A percentile compares a stretch with the other conserved stretches of the same genome.
Conservation (phyloP, 2,888 invertebrate species). For the Scaptomyza reducta region DNA sequence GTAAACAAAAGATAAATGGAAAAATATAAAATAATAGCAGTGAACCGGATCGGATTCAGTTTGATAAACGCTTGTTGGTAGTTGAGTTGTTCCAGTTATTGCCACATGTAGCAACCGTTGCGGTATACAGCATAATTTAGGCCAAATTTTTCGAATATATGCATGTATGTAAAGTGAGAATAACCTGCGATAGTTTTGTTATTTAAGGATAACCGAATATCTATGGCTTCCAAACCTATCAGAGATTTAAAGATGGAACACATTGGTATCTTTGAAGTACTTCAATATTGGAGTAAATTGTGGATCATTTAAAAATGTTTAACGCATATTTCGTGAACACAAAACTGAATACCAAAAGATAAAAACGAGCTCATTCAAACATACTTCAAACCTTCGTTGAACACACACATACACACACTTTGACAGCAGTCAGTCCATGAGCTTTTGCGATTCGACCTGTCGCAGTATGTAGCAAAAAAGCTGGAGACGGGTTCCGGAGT, state of each 20-base stretch:
- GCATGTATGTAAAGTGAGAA: no score
- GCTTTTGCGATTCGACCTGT: constrained; percentile 31
- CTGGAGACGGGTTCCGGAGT: not conserved
- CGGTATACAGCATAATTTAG: not conserved
- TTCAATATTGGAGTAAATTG: not conserved
- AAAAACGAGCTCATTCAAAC: not conserved
- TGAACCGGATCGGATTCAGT: constrained; percentile 22
- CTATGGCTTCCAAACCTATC: not conserved
- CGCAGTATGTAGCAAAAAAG: constrained; percentile 2
- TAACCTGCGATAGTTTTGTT: no score
- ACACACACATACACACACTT: constrained; percentile 28
- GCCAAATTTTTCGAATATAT: no score
- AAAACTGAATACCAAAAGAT: constrained; percentile 1
- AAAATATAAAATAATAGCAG: constrained; percentile 8
- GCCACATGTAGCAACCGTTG: not conserved
- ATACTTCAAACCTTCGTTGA: constrained; percentile 14
- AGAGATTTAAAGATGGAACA: not conserved
- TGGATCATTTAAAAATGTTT: not conserved
- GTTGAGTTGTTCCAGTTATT: not conserved
- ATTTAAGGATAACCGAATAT: no score
- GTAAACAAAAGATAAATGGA: not conserved
- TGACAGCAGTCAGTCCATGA: constrained; percentile 54
- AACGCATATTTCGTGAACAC: not conserved
- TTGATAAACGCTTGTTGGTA: constrained; percentile 7
- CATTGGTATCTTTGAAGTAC: not conserved